phyloP scores from a whole-genome alignment of 1,140 invertebrate genomes.

The Cryptotermes secundus region DNA sequence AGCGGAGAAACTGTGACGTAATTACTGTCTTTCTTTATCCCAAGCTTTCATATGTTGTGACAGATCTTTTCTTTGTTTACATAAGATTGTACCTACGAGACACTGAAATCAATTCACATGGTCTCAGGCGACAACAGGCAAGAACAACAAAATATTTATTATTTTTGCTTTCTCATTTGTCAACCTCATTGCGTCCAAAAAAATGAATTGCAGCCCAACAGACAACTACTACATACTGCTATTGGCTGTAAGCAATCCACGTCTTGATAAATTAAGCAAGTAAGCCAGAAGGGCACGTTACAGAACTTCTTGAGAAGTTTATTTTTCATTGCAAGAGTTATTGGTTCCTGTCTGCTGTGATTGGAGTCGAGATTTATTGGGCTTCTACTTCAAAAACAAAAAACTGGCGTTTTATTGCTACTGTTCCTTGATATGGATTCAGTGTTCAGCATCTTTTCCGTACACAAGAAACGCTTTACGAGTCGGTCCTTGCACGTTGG shows the following conservation, averaged over 20 bases:
- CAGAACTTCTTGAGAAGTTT: neutral
- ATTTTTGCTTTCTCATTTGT: neutral
- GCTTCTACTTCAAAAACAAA: neutral
- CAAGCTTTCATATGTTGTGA: neutral
- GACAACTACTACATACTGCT: neutral
- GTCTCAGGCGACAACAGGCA: neutral
- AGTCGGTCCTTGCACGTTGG: no score
- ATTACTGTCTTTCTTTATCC: no score
- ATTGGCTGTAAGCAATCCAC: neutral
- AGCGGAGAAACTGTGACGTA: no score
- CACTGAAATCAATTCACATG: no score
- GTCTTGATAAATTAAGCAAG: neutral
- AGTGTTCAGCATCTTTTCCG: neutral
- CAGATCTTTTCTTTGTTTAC: neutral
- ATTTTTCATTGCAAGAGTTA: slow-evolving; percentile 9
- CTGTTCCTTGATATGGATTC: neutral
- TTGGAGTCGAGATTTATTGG: neutral
- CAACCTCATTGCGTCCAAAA: neutral
- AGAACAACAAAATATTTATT: neutral
- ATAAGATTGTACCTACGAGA: neutral
- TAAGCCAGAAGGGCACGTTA: neutral
- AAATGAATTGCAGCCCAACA: neutral
- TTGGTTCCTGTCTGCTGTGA: neutral
- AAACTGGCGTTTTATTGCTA: neutral
- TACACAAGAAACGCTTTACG: no score